Base-by-base conservation (phyloP, 2,888 invertebrate genomes). In the Archaeoteleia sp. region DNA sequence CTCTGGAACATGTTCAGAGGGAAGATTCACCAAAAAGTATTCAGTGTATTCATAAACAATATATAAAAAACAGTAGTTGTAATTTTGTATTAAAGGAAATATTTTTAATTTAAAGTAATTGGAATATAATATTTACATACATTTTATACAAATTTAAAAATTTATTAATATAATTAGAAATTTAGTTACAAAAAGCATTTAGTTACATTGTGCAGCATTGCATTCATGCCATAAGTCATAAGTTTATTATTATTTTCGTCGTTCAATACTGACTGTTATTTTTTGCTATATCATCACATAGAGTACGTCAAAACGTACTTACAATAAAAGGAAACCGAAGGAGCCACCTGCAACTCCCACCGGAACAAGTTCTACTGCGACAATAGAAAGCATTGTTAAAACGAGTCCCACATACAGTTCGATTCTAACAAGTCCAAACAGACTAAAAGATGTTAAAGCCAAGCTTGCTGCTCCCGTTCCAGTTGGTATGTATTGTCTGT, bases 271-370 rank as follows among this genome's bases (percentile, higher is more conserved):
- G 4, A n/a, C 2, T 29, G 29, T 2, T 29, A 30, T 17, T 13
- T 42, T 42, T 27, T 10, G n/a, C n/a, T n/a, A n/a, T 12, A 54
- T 46, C 4, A 23, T 49, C 29, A 15, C 25, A 51, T 57, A 85
- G 79, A 73, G 73, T 15, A 46, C 84, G 29, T 78, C 85, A 1
- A 87, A 87, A 73, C 76, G 87, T 63, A 82, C 85, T 3, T 87
- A 86, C 67, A 84, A 85, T 48, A 87, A 86, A 70, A 86, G 82
- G 69, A 86, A 86, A 60, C 79, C 83, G 34, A 80, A 83, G 37
- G 78, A 78, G 15, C 23, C 74, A 32, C 51, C 76, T 0, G 62
- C 70, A 1, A 60, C 71, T 48, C 25, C 76, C 13, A 49, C 72
- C 20, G 74, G 67, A 40, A 32, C 70, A 2, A 70, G 74, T 5